Conservation (phyloP, 2,113 vertebrate species). For the Ascaphus truei region DNA sequence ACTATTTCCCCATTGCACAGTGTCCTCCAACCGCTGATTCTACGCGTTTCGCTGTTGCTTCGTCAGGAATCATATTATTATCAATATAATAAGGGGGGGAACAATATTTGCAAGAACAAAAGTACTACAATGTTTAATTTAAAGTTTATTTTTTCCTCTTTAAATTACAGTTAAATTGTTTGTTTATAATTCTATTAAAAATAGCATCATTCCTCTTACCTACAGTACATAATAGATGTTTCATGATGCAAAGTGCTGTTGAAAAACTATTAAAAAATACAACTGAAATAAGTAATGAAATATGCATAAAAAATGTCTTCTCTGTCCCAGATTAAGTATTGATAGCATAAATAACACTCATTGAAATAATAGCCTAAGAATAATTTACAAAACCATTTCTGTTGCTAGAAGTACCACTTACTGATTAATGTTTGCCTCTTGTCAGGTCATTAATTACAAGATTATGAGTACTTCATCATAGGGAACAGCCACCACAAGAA, state of each 20-base stretch:
- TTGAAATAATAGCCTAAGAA: slow-evolving; percentile 17
- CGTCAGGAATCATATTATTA: too few relatives aligned
- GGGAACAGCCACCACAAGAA: slow-evolving; percentile 29
- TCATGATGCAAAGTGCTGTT: slow-evolving; percentile 1
- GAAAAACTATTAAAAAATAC: background rate
- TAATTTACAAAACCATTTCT: slow-evolving; percentile 25
- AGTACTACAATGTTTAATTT: too few relatives aligned
- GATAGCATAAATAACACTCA: slow-evolving; percentile 28
- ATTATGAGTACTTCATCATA: slow-evolving; percentile 37
- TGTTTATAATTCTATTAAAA: background rate
- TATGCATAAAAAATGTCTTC: background rate
- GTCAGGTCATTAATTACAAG: slow-evolving; percentile 35
- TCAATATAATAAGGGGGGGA: too few relatives aligned
- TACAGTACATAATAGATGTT: slow-evolving; percentile 5
- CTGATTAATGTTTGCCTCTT: slow-evolving; percentile 37
- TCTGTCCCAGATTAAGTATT: slow-evolving; percentile 24
- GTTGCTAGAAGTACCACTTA: slow-evolving; percentile 31
- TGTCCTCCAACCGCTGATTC: too few relatives aligned
- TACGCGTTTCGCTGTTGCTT: too few relatives aligned
- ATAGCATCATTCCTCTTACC: background rate
- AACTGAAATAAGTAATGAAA: slow-evolving; percentile 10
- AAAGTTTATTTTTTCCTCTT: too few relatives aligned
- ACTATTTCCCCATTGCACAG: too few relatives aligned
- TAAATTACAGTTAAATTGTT: too few relatives aligned
- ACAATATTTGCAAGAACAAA: too few relatives aligned